Conservation (phyloP, 2,797 vertebrate species). For the Periophthalmus magnuspinnatus region DNA sequence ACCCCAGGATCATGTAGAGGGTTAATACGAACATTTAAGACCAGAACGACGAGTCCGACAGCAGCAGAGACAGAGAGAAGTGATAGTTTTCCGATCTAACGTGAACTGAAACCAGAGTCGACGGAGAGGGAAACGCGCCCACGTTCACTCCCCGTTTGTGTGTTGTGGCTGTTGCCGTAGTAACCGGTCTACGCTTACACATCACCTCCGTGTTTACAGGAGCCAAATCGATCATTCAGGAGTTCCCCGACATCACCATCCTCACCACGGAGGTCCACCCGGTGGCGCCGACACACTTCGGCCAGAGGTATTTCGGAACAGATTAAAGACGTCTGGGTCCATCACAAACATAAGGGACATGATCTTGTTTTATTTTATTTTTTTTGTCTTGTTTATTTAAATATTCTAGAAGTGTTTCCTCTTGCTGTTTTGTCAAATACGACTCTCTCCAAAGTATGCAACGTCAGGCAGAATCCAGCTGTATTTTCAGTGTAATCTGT, state of each 20-base stretch:
- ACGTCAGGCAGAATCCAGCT: slow-evolving; percentile 16
- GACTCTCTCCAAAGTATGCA: slow-evolving; percentile 36
- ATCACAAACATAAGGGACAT: slow-evolving; percentile 39
- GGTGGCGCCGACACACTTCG: slow-evolving; percentile 95
- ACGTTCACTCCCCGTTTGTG: too few relatives aligned
- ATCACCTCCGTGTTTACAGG: slow-evolving; percentile 69
- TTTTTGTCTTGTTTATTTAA: slow-evolving; percentile 48
- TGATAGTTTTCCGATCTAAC: too few relatives aligned
- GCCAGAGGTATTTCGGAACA: slow-evolving; percentile 96
- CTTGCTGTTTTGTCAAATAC: slow-evolving; percentile 62
- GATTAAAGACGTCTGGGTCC: slow-evolving; percentile 68
- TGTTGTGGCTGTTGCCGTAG: too few relatives aligned
- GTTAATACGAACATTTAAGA: too few relatives aligned
- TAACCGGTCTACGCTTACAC: too few relatives aligned
- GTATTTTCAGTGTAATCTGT: slow-evolving; percentile 35
- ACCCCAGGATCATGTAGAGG: too few relatives aligned
- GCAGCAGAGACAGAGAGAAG: too few relatives aligned
- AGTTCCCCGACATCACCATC: slow-evolving; percentile 98
- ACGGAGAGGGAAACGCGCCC: too few relatives aligned
- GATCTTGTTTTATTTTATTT: slow-evolving; percentile 27
- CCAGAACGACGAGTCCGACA: too few relatives aligned
- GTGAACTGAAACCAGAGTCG: too few relatives aligned
- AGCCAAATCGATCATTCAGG: slow-evolving; percentile 96
- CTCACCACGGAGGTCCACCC: slow-evolving; percentile 95
- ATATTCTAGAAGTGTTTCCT: slow-evolving; percentile 32